Evolutionary conservation across 1,140 invertebrate species (phyloP).

Genomic region (Rhizoglyphus robini): DNA sequence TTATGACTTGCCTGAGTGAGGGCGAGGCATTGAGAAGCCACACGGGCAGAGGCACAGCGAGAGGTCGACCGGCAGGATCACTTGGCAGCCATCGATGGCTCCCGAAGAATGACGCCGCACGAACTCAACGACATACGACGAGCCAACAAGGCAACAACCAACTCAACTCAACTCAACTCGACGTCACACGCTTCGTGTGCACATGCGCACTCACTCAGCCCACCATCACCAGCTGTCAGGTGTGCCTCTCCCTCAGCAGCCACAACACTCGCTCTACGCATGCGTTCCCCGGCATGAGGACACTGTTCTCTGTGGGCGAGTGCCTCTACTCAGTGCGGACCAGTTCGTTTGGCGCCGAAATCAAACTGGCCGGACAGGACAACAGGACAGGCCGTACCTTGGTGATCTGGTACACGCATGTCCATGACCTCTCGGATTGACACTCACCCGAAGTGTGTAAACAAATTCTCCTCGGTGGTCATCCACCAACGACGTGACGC

Average conservation of each 20-base stretch:
- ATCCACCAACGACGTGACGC: neutral
- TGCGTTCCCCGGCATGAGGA: neutral
- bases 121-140: neutral
- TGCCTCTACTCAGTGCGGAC: neutral
- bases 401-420: neutral
- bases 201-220: no score
- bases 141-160: neutral
- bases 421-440: neutral
- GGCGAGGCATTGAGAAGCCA: neutral
- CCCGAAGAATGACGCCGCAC: neutral
- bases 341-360: neutral
- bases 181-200: no score
- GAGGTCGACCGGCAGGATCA: neutral
- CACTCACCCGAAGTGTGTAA: neutral
- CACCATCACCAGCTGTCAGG: no score
- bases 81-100: conserved; percentile 2
- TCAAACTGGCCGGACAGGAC: neutral
- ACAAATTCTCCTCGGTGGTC: neutral
- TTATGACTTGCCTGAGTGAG: neutral
- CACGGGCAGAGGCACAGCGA: neutral
- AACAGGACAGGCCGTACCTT: neutral
- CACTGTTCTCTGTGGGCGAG: neutral
- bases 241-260: no score
- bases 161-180: neutral
- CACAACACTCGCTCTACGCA: no score